A percentile compares a stretch with the other conserved stretches of the same genome.
These are phyloP conservation scores for Agrilus planipennis DNA, from an alignment of 1,140 invertebrate species.

Conservation along the genomic window DNA sequence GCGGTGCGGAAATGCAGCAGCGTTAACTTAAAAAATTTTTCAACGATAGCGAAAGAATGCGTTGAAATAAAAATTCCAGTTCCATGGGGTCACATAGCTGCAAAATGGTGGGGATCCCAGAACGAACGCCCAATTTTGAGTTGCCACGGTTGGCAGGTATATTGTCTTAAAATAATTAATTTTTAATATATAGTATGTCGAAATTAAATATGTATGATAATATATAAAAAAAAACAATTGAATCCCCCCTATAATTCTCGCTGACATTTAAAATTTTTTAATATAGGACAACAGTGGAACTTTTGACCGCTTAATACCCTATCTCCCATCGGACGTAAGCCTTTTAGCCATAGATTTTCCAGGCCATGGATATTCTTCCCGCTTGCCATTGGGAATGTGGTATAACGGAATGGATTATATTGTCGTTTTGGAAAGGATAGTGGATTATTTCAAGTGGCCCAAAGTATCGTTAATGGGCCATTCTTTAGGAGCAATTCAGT, in stretches of 20 bases:
- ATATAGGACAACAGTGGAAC: conserved; percentile 63
- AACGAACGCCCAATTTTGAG: conserved; percentile 48
- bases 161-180: conserved; percentile 12
- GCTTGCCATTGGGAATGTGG: conserved; percentile 45
- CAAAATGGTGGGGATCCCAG: conserved; percentile 50
- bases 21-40: too few relatives aligned
- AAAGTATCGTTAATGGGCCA: conserved; percentile 55
- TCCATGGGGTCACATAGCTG: conserved; percentile 49
- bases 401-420: conserved; percentile 48
- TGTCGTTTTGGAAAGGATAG: conserved; percentile 42
- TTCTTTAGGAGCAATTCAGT: conserved; percentile 49
- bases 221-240: too few relatives aligned
- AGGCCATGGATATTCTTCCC: conserved; percentile 59
- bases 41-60: too few relatives aligned
- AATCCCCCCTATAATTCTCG: too few relatives aligned
- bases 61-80: conserved; percentile 49
- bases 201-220: too few relatives aligned
- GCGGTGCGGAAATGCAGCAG: too few relatives aligned
- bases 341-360: conserved; percentile 58
- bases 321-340: conserved; percentile 43
- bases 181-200: too few relatives aligned
- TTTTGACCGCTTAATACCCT: conserved; percentile 54
- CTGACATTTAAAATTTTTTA: too few relatives aligned
- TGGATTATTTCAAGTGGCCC: conserved; percentile 54
- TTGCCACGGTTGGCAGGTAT: conserved; percentile 55